These are phyloP conservation scores for Hyperoplus immaculatus DNA, from an alignment of 2,797 vertebrate genomes.

Conservation along the genomic window DNA sequence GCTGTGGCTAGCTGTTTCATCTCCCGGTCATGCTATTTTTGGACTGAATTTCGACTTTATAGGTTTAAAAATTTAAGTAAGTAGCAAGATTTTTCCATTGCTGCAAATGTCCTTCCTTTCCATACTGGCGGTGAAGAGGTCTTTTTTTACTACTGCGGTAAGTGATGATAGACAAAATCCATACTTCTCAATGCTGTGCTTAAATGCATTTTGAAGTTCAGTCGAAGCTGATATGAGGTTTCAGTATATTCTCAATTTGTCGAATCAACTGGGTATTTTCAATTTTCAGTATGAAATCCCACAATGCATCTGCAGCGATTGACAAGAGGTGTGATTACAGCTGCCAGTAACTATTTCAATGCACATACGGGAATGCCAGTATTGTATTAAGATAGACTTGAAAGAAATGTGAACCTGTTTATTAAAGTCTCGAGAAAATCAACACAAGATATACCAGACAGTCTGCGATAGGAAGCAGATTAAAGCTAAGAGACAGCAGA, in stretches of 20 bases:
- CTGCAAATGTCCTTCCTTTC: conserved; percentile 6
- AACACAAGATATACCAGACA: conserved; percentile 46
- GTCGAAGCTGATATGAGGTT: conserved; percentile 20
- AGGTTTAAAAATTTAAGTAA: neutral
- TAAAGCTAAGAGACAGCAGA: conserved; percentile 60
- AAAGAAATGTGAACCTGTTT: conserved; percentile 13
- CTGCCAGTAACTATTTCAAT: conserved; percentile 15
- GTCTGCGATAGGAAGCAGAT: conserved; percentile 54
- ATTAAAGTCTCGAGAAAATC: conserved; percentile 46
- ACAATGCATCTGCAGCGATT: neutral
- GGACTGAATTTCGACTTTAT: conserved; percentile 21
- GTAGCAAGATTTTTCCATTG: neutral
- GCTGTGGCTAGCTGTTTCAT: conserved; percentile 48
- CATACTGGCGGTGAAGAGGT: neutral
- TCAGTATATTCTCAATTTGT: conserved; percentile 22
- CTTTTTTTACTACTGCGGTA: neutral
- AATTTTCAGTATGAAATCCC: neutral
- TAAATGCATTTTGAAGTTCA: conserved; percentile 27
- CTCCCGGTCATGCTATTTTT: conserved; percentile 34
- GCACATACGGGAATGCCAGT: conserved; percentile 17
- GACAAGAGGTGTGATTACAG: conserved; percentile 15
- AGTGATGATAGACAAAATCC: conserved; percentile 16
- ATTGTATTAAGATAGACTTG: conserved; percentile 21
- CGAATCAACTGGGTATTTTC: conserved; percentile 5
- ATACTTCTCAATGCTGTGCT: neutral